Conservation (phyloP, 92 coral and sea anemone species). For the Scolanthus callimorphus region DNA sequence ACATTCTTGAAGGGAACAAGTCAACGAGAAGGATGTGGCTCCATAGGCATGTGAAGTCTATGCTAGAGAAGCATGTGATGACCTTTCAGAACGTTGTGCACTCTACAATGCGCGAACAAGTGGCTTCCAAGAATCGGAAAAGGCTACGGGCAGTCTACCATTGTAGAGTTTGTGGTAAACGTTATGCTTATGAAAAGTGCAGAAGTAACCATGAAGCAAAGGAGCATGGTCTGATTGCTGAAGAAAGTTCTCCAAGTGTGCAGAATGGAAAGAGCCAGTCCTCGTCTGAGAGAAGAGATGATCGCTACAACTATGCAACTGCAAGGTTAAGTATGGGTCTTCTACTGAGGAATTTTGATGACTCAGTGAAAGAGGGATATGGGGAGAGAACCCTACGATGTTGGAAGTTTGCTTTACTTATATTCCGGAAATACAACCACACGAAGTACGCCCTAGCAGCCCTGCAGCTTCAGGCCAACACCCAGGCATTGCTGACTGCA, state of each 20-base stretch:
- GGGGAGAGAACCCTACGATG: constrained; percentile 39
- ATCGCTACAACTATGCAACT: constrained; percentile 45
- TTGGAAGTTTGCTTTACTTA: constrained; percentile 52
- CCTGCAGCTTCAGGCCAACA: constrained; percentile 31
- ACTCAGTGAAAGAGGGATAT: constrained; percentile 71
- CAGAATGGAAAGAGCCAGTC: not conserved
- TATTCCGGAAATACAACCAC: constrained; percentile 29
- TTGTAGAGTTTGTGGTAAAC: constrained; percentile 41
- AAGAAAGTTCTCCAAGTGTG: not conserved
- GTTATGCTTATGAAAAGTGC: constrained; percentile 36
- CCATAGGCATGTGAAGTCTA: constrained; percentile 23
- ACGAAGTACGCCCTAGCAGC: constrained; percentile 69
- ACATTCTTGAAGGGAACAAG: constrained; percentile 7
- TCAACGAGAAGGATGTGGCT: constrained; percentile 40
- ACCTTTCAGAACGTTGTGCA: constrained; percentile 5
- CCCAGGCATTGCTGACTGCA: constrained; percentile 35
- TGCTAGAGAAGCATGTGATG: constrained; percentile 36
- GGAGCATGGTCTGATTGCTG: constrained; percentile 9
- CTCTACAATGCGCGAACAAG: constrained; percentile 7
- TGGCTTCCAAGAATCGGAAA: constrained; percentile 9
- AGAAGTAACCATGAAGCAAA: constrained; percentile 31
- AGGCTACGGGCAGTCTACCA: not conserved
- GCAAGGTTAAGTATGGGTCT: constrained; percentile 40
- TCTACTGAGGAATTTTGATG: constrained; percentile 47
- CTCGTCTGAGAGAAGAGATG: too few species aligned